Percentiles rank a stretch among this genome's conserved stretches.
These are phyloP conservation scores for Anisognathus igniventris DNA, from an alignment of 2,797 vertebrate species.

Conservation along the genomic window DNA sequence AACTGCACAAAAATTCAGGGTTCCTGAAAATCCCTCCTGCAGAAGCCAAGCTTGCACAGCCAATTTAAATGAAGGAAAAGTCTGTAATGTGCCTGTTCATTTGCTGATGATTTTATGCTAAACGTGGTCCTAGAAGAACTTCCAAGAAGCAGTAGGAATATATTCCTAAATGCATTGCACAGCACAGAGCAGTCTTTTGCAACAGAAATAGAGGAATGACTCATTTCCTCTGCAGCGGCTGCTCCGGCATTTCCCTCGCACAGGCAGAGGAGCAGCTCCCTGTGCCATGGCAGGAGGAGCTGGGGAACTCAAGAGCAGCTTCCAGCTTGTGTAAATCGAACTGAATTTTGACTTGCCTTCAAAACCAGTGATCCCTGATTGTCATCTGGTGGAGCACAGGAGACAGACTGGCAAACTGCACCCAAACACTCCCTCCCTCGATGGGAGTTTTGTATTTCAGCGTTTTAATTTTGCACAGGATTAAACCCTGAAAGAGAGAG, in stretches of 20 bases:
- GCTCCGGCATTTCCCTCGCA: background rate
- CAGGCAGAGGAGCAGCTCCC: background rate
- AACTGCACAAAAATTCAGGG: background rate
- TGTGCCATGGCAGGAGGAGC: background rate
- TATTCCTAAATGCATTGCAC: background rate
- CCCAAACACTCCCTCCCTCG: background rate
- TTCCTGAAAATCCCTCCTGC: background rate
- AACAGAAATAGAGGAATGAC: constrained; percentile 39
- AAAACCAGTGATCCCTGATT: background rate
- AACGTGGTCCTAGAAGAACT: background rate
- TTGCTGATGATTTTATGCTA: background rate
- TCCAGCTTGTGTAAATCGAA: background rate
- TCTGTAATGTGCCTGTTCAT: background rate
- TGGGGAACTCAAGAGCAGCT: background rate
- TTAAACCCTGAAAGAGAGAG: background rate
- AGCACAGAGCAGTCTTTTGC: background rate
- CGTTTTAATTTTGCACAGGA: background rate
- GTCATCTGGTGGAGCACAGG: background rate
- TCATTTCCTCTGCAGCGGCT: constrained; percentile 62
- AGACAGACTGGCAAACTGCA: background rate
- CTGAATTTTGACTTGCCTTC: background rate
- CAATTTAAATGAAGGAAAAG: background rate
- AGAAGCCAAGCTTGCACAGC: background rate
- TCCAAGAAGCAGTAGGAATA: background rate
- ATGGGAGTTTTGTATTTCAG: background rate